Conservation (phyloP, 2,888 invertebrate genomes). For the Hemithea aestivaria region DNA sequence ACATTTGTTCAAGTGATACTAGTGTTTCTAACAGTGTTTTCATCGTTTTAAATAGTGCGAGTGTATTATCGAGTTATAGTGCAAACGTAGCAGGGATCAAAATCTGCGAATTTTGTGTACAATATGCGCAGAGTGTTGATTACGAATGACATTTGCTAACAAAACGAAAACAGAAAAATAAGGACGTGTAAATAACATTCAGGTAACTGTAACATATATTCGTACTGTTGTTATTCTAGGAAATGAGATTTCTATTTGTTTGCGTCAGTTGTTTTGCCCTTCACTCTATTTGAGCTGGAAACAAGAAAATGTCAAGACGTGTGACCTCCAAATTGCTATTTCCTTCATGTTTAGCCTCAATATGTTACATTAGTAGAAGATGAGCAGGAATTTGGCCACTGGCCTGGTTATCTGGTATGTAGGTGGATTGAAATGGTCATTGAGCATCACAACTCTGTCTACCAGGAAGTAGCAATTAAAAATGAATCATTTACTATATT, state of each 20-base stretch:
- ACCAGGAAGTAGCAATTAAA: slow-evolving; percentile 19
- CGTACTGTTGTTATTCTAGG: slow-evolving; percentile 4
- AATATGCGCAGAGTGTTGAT: slow-evolving; percentile 73
- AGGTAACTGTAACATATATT: slow-evolving; percentile 41
- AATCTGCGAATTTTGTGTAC: slow-evolving; percentile 59
- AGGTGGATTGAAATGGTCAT: slow-evolving; percentile 54
- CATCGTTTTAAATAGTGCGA: slow-evolving; percentile 27
- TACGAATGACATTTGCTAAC: slow-evolving; percentile 73
- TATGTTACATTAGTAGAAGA: background rate
- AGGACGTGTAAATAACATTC: slow-evolving; percentile 33
- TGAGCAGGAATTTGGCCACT: slow-evolving; percentile 3
- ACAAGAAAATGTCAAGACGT: slow-evolving; percentile 68
- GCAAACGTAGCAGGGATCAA: slow-evolving; percentile 43
- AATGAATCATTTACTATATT: slow-evolving; percentile 11
- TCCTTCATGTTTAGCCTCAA: slow-evolving; percentile 26
- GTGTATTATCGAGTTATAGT: slow-evolving; percentile 36
- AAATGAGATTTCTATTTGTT: background rate
- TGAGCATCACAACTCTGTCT: slow-evolving; percentile 43
- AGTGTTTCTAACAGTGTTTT: slow-evolving; percentile 44
- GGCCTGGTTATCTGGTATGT: slow-evolving; percentile 31
- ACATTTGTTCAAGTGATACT: slow-evolving; percentile 37
- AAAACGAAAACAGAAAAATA: slow-evolving; percentile 62
- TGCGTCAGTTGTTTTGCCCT: slow-evolving; percentile 45
- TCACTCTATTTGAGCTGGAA: slow-evolving; percentile 54
- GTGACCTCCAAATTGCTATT: slow-evolving; percentile 64